Conservation (phyloP, 1,140 invertebrate species). For the Pissodes strobi region DNA sequence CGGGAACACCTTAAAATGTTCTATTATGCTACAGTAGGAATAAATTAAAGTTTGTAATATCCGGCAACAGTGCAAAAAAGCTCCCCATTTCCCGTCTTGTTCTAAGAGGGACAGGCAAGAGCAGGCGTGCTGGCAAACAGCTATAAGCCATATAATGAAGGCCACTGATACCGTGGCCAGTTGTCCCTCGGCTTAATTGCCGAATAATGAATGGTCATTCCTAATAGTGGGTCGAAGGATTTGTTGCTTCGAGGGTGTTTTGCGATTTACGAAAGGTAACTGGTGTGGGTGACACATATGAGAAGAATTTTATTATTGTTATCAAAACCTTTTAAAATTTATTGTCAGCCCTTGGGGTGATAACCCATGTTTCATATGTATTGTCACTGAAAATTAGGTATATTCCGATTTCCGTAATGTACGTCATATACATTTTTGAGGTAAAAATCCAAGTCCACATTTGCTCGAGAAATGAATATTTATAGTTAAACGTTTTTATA, state of each 20-base stretch:
- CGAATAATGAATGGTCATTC: slow-evolving; percentile 44
- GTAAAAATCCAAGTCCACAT: too few relatives aligned
- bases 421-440: too few relatives aligned
- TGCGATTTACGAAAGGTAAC: slow-evolving; percentile 36
- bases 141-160: slow-evolving; percentile 30
- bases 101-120: slow-evolving; percentile 5
- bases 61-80: slow-evolving; percentile 4
- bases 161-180: slow-evolving; percentile 31
- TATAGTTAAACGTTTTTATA: too few relatives aligned
- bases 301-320: slow-evolving; percentile 21
- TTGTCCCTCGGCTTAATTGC: slow-evolving; percentile 45
- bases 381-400: too few relatives aligned
- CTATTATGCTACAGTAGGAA: too few relatives aligned
- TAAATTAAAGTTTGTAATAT: too few relatives aligned
- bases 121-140: slow-evolving; percentile 12
- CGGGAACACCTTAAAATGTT: too few relatives aligned
- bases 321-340: slow-evolving; percentile 10
- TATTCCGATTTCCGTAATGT: too few relatives aligned
- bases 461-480: too few relatives aligned
- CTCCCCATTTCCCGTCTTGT: background rate
- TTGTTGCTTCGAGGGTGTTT: slow-evolving; percentile 33
- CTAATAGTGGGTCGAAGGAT: slow-evolving; percentile 33
- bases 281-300: slow-evolving; percentile 21
- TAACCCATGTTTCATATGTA: too few relatives aligned
- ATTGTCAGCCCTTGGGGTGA: too few relatives aligned